Base-by-base conservation (phyloP, 2,113 vertebrate species). In the Callospermophilus lateralis region DNA sequence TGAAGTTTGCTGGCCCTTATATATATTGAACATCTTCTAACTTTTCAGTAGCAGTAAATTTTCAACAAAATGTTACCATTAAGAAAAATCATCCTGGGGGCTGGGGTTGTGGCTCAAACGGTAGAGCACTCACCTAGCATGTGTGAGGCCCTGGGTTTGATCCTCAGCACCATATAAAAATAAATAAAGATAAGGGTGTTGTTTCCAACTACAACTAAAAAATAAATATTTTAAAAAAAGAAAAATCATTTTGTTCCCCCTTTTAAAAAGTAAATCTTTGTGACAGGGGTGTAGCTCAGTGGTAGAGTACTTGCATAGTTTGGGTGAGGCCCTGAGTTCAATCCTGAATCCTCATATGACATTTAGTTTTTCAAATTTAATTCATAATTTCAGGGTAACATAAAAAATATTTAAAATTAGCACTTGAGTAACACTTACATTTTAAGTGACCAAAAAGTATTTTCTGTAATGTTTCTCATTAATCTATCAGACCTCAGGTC, bases 401-500 rank as follows among this genome's bases (percentile, higher is more conserved):
- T 70, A 45, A 51, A 84, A 51, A 45, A 90, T 81, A 51, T 81
- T 93, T 94, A 90, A 67, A 87, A 58, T 87, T 80, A 86, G 20
- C 3, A 32, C 58, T 80, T 67, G 32, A 92, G 51, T 93, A 77
- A 80, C 81, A 24, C 30, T 51, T 79, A 30, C 16, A 84, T n/a
- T 79, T 58, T 67, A 67, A 86, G 12, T 42, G 15, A 1, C 12
- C 84, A 30, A 42, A 67, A 9, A 72, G 26, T 67, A 67, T 51
- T 61, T 95, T 88, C 65, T 51, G 37, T 42, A 84, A 51, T 89
- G 20, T 1, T 94, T 72, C 79, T 70, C 20, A 83, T 0, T 77
- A 9, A 13, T 89, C n/a, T 84, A 42, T 79, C 20, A 68, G 37
- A 30, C 37, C 6, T 74, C 2, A 72, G 12, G 30, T 48, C 39